Conservation (phyloP, 2,113 vertebrate species). For the Cynoglossus semilaevis region DNA sequence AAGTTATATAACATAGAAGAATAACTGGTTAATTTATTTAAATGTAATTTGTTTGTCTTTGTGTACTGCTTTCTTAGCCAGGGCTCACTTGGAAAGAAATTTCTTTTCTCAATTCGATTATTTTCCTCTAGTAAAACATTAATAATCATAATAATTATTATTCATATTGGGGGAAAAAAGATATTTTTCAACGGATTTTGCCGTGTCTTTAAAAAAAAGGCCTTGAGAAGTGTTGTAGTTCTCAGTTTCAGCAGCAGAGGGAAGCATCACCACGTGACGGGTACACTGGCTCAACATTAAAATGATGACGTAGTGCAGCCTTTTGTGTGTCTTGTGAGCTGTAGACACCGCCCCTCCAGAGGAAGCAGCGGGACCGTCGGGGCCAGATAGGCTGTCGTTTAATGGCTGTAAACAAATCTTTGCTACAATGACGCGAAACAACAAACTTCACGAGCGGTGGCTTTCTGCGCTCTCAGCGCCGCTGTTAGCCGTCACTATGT, state of each 20-base stretch:
- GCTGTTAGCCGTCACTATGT: conserved; percentile 34
- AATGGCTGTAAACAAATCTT: conserved; percentile 72
- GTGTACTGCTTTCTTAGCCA: no score
- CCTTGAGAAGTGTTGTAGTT: conserved; percentile 13
- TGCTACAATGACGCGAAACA: conserved; percentile 23
- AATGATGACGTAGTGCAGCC: conserved; percentile 74
- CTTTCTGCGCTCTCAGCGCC: not conserved
- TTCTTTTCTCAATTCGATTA: no score
- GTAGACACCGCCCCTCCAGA: conserved; percentile 70
- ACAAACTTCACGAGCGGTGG: not conserved
- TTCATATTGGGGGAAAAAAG: no score
- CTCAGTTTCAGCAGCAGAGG: conserved; percentile 42
- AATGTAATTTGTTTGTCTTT: no score
- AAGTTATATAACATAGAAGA: no score
- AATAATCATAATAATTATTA: no score
- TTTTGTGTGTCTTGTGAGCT: conserved; percentile 68
- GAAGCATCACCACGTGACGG: conserved; percentile 12
- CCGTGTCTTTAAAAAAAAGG: not conserved
- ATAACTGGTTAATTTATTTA: no score
- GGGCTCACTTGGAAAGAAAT: no score
- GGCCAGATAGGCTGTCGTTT: conserved; percentile 22
- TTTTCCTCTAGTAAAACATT: no score
- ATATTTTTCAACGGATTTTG: no score
- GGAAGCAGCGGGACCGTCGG: conserved; percentile 42
- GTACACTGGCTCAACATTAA: not conserved